These are phyloP conservation scores for Ochropleura plecta DNA, from an alignment of 2,888 invertebrate species.

Conservation along the genomic window DNA sequence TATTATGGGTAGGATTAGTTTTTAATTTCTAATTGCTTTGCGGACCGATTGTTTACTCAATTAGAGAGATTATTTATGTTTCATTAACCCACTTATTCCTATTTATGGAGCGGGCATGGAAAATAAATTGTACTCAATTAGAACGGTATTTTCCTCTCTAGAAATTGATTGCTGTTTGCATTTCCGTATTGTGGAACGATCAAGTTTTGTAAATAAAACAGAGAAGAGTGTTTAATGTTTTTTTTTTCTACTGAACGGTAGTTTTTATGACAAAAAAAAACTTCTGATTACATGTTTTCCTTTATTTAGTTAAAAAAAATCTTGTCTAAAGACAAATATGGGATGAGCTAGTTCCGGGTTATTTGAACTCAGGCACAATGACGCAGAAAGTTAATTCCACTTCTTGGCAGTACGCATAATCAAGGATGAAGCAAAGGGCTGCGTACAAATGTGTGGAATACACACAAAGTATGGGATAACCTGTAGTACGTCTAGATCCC, in stretches of 20 bases:
- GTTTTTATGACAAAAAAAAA: not conserved
- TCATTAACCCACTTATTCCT: slow-evolving; percentile 16
- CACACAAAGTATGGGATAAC: no score
- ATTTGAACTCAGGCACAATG: no score
- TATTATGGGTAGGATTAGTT: slow-evolving; percentile 43
- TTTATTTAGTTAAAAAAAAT: not conserved
- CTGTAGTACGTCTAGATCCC: no score
- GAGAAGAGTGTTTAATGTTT: not conserved
- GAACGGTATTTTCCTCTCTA: not conserved
- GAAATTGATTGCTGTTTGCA: slow-evolving; percentile 15
- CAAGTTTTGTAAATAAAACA: not conserved
- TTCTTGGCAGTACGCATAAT: no score
- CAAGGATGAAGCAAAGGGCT: no score
- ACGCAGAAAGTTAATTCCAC: no score
- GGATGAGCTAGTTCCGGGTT: no score
- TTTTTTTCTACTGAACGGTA: not conserved
- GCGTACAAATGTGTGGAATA: no score
- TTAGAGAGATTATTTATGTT: slow-evolving; percentile 28
- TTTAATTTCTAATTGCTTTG: slow-evolving; percentile 56
- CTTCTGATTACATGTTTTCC: not conserved
- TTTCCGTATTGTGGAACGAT: not conserved
- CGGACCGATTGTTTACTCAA: slow-evolving; percentile 10
- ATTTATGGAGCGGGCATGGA: not conserved
- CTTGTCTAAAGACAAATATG: no score
- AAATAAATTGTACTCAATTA: slow-evolving; percentile 11